Conservation (phyloP, 1,140 invertebrate genomes). For the Zeugodacus cucurbitae region DNA sequence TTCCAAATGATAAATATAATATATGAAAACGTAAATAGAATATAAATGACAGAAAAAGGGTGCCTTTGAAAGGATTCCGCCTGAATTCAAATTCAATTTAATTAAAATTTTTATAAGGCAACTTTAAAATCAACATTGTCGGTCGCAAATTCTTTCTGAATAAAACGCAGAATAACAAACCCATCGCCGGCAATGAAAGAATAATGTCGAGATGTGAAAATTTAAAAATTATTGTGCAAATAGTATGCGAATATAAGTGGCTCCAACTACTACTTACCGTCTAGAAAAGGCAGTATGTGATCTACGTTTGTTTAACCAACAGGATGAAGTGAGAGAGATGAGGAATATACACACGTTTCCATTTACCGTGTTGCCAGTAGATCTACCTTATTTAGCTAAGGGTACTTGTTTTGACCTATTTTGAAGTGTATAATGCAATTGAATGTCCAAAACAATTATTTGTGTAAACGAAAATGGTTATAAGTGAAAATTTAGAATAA, state of each 20-base stretch:
- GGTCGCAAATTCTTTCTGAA: neutral
- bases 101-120: neutral
- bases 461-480: neutral
- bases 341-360: neutral
- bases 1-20: neutral
- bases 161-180: neutral
- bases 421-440: neutral
- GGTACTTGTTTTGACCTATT: neutral
- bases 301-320: neutral
- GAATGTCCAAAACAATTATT: neutral
- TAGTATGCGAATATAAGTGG: slow-evolving; percentile 27
- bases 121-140: neutral
- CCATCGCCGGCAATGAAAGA: neutral
- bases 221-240: slow-evolving; percentile 22
- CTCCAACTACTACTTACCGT: neutral
- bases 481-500: neutral
- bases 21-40: neutral
- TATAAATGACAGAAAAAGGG: neutral
- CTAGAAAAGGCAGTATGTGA: neutral
- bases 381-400: neutral
- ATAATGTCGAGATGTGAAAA: neutral
- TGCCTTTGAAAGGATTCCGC: neutral
- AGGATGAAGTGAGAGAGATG: neutral
- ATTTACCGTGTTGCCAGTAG: neutral
- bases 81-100: neutral